These are phyloP conservation scores for Plodia interpunctella DNA, from an alignment of 1,140 invertebrate genomes.

Conservation along the genomic window DNA sequence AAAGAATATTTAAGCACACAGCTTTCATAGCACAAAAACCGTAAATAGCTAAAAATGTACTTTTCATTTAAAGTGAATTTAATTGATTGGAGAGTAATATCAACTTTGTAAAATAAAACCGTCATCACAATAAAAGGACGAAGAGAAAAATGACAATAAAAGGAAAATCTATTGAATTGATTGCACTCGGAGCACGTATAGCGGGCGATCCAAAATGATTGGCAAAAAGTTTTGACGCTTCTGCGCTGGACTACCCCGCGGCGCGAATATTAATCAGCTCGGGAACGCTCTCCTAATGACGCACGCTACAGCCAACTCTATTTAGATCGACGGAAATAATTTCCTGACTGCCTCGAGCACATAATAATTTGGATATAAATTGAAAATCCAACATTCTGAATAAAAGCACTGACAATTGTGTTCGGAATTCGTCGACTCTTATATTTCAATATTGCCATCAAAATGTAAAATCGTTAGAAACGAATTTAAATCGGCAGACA, in stretches of 20 bases:
- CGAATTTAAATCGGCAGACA: no score
- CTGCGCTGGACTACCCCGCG: neutral
- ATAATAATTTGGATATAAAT: neutral
- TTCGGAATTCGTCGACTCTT: neutral
- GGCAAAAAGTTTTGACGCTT: neutral
- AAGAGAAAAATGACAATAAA: neutral
- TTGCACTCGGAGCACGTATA: neutral
- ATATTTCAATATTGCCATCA: no score
- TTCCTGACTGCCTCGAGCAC: neutral
- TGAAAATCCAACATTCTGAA: neutral
- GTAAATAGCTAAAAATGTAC: no score
- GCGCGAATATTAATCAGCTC: neutral
- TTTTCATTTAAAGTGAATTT: no score
- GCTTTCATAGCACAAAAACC: no score
- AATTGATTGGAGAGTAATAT: no score
- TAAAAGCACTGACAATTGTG: neutral
- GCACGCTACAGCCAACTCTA: neutral
- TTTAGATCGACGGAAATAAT: conserved; percentile 1
- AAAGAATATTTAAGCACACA: no score
- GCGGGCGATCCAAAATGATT: neutral
- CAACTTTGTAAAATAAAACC: neutral
- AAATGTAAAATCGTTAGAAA: no score
- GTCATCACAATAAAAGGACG: neutral
- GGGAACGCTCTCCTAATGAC: neutral
- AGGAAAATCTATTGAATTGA: neutral